Percentiles rank a stretch among this genome's conserved stretches.
Evolutionary conservation across 2,113 vertebrate species (phyloP).

Genomic region (Lontra canadensis): DNA sequence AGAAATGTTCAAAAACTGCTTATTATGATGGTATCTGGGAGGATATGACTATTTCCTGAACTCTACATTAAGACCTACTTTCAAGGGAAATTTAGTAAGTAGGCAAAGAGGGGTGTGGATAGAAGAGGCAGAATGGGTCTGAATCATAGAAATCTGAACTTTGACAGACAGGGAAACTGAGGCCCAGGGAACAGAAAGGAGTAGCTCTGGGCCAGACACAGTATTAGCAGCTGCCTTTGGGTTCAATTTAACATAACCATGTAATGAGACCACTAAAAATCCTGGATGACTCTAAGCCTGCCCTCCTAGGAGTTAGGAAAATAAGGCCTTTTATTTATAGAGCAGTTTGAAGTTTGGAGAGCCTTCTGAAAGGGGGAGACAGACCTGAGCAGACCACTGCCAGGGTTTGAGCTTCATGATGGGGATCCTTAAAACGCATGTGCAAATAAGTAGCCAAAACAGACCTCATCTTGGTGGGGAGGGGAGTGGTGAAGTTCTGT

Average conservation of each 20-base stretch:
- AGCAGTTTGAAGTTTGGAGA: background rate
- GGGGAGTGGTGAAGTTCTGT: background rate
- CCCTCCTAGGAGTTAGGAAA: background rate
- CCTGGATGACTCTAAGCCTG: background rate
- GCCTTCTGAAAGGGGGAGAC: background rate
- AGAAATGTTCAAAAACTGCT: background rate
- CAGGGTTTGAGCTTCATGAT: background rate
- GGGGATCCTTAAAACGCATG: accelerated
- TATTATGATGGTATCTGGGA: background rate
- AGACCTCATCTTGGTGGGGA: background rate
- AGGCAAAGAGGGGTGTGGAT: background rate
- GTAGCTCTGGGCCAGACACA: background rate
- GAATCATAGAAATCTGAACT: background rate
- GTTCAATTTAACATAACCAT: background rate
- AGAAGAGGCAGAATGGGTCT: background rate
- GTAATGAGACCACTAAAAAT: background rate
- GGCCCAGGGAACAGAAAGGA: background rate
- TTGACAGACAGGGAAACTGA: constrained; percentile 35
- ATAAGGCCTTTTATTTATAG: background rate
- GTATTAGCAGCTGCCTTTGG: background rate
- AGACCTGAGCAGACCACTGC: background rate
- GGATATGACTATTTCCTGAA: background rate
- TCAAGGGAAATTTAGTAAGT: background rate
- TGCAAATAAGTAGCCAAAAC: background rate
- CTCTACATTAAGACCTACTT: background rate